Percentiles rank a stretch among this genome's conserved stretches.
Evolutionary conservation across 2,888 invertebrate genomes (phyloP).

Genomic region (Dusona sp.): DNA sequence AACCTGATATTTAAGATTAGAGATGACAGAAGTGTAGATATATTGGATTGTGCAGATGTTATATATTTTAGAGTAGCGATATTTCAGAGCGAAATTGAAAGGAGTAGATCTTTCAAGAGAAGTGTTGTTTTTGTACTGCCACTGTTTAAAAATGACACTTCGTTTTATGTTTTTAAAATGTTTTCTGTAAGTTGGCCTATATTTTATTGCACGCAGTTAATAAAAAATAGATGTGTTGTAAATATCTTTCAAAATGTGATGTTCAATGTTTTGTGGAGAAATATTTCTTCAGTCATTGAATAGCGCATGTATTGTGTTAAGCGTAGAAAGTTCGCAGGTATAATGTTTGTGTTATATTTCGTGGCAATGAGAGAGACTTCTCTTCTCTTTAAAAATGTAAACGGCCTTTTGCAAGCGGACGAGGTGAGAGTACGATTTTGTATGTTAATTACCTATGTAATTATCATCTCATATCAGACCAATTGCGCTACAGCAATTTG

Average conservation of each 20-base stretch:
- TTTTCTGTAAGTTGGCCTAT: no score
- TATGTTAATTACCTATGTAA: conserved; percentile 65
- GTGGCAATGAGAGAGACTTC: conserved; percentile 46
- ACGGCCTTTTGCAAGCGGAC: conserved; percentile 23
- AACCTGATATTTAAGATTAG: no score
- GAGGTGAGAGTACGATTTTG: conserved; percentile 50
- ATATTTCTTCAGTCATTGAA: conserved; percentile 5
- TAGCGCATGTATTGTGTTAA: neutral
- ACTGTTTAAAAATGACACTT: no score
- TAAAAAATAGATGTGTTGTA: neutral
- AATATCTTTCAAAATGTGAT: neutral
- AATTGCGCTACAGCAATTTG: conserved; percentile 15
- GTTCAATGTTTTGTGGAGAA: neutral
- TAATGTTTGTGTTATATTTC: conserved; percentile 36
- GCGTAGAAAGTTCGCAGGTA: conserved; percentile 21
- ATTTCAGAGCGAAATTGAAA: no score
- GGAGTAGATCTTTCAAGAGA: no score
- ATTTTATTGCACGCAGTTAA: neutral
- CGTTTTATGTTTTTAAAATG: no score
- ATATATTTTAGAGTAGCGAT: no score
- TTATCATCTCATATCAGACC: conserved; percentile 59
- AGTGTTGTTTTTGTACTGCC: no score
- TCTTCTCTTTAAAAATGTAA: conserved; percentile 46
- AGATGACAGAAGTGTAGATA: no score
- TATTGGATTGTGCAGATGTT: no score